Evolutionary conservation across 2,113 vertebrate genomes (phyloP).

Genomic region (Poicephalus gulielmi): DNA sequence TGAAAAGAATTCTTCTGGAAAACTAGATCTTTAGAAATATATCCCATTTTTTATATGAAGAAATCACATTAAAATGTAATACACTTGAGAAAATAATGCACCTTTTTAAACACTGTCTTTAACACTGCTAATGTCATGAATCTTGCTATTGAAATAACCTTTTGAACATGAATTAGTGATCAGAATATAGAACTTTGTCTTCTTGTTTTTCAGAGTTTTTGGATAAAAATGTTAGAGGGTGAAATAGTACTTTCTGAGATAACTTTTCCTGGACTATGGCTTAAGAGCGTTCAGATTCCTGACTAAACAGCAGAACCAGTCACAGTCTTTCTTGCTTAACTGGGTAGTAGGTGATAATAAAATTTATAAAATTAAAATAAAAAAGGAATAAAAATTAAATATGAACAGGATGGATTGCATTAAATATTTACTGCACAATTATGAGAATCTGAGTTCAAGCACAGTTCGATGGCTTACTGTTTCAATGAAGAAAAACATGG

Average conservation of each 20-base stretch:
- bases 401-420: slow-evolving; percentile 38
- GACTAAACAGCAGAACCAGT: background rate
- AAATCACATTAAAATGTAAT: background rate
- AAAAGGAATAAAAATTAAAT: slow-evolving; percentile 62
- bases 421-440: slow-evolving; percentile 32
- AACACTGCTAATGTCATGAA: background rate
- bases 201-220: background rate
- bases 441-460: slow-evolving; percentile 64
- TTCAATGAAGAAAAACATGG: slow-evolving; percentile 4
- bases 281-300: slow-evolving; percentile 34
- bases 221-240: background rate
- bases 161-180: background rate
- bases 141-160: background rate
- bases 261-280: background rate
- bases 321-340: slow-evolving; percentile 6
- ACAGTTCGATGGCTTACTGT: slow-evolving; percentile 64
- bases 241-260: background rate
- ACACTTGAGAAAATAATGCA: background rate
- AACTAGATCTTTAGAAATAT: background rate
- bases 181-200: background rate
- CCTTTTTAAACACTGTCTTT: background rate
- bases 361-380: slow-evolving; percentile 33
- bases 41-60: background rate
- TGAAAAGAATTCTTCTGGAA: background rate
- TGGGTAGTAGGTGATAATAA: slow-evolving; percentile 55